phyloP scores from a whole-genome alignment of 1,140 invertebrate genomes.

The Microplitis mediator region DNA sequence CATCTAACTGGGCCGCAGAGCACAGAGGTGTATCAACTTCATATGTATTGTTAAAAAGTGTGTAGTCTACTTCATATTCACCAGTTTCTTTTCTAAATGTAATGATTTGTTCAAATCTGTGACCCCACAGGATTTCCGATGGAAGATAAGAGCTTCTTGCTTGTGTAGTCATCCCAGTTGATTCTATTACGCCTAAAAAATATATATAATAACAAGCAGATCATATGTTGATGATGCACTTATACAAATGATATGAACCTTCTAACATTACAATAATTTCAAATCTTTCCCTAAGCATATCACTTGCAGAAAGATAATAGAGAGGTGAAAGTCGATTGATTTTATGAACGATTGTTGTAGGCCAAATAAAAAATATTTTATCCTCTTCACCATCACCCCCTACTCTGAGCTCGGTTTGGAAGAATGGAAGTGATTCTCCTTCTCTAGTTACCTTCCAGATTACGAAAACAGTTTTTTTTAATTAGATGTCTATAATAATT shows the following conservation, averaged over 20 bases:
- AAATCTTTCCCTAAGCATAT: conserved; percentile 88
- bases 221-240: neutral
- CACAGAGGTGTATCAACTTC: conserved; percentile 91
- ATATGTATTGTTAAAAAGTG: conserved; percentile 89
- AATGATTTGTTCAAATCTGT: conserved; percentile 87
- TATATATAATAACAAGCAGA: neutral
- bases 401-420: conserved; percentile 81
- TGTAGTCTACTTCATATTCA: conserved; percentile 94
- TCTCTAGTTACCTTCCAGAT: conserved; percentile 71
- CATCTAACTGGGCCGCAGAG: conserved; percentile 60
- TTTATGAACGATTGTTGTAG: conserved; percentile 83
- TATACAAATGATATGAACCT: conserved; percentile 67
- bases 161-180: conserved; percentile 87
- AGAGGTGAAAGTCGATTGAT: conserved; percentile 86
- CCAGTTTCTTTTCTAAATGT: conserved; percentile 90
- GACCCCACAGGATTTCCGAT: conserved; percentile 93
- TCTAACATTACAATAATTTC: conserved; percentile 97
- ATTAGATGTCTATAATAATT: too few species aligned
- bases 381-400: conserved; percentile 84
- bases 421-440: conserved; percentile 83
- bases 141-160: conserved; percentile 90
- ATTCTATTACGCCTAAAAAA: conserved; percentile 70
- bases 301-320: conserved; percentile 84
- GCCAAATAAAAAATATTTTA: conserved; percentile 93
- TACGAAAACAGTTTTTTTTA: neutral